Percentiles rank a stretch among this genome's conserved stretches.
Conservation (phyloP, 2,888 invertebrate genomes). For the Sepiola atlantica region DNA sequence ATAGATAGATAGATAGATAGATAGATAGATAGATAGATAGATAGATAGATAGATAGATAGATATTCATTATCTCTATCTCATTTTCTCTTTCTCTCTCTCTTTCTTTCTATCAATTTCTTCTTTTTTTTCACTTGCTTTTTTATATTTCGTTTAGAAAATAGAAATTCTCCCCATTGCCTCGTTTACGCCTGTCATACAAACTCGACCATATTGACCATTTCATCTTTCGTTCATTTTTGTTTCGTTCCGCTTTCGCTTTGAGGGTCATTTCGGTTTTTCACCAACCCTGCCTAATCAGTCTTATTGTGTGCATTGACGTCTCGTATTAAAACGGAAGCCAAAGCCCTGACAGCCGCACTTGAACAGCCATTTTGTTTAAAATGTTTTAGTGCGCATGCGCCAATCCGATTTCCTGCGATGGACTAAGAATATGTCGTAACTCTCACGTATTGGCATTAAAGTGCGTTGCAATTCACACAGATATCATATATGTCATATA, state of each 20-base stretch:
- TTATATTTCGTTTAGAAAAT: background rate
- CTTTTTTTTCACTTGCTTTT: background rate
- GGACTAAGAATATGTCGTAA: background rate
- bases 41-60: no score
- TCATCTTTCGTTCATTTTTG: background rate
- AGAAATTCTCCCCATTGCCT: background rate
- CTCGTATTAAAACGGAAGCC: background rate
- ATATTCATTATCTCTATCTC: background rate
- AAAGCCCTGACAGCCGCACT: background rate
- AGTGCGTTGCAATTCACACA: no score
- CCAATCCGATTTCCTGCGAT: background rate
- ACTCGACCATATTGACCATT: background rate
- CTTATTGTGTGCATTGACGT: background rate
- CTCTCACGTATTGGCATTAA: no score
- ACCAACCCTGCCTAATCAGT: background rate
- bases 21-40: no score
- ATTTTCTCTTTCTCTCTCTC: background rate
- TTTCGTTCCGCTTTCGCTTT: background rate
- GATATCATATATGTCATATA: background rate
- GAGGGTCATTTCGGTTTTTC: background rate
- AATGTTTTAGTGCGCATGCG: background rate
- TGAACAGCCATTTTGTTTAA: background rate
- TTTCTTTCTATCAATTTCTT: background rate
- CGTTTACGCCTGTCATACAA: background rate
- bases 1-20: no score